Evolutionary conservation across 1,140 invertebrate genomes (phyloP).

Genomic region (Drosophila mayri): DNA sequence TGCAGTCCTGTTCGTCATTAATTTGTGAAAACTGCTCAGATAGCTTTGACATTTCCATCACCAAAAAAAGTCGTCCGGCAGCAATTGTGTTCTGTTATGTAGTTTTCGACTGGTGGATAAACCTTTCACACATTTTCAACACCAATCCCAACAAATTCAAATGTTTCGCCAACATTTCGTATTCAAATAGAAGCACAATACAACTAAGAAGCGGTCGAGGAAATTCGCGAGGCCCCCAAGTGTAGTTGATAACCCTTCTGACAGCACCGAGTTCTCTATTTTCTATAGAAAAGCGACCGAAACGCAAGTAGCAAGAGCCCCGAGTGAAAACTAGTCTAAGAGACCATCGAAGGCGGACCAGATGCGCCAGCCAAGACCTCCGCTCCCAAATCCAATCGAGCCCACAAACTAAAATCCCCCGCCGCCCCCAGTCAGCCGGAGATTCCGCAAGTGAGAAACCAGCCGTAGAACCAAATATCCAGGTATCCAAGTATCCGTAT

Average conservation of each 20-base stretch:
- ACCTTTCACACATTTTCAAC: constrained; percentile 78
- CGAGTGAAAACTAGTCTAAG: neutral
- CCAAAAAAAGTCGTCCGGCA: neutral
- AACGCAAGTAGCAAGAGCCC: constrained; percentile 8
- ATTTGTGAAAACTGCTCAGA: neutral
- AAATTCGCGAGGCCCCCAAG: constrained; percentile 61
- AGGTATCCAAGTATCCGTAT: constrained; percentile 14
- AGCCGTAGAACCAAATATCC: neutral
- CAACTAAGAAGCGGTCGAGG: constrained; percentile 60
- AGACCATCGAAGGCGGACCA: constrained; percentile 16
- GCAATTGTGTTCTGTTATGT: constrained; percentile 64
- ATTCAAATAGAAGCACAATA: constrained; percentile 35
- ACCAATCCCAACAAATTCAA: constrained; percentile 76
- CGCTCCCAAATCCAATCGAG: constrained; percentile 18
- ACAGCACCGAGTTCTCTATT: constrained; percentile 53
- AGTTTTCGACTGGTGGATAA: constrained; percentile 74
- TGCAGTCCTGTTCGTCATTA: neutral
- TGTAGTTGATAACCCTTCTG: constrained; percentile 44
- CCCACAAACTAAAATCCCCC: neutral
- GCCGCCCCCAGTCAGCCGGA: neutral
- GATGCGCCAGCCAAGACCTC: constrained; percentile 23
- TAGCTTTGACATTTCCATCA: constrained; percentile 53
- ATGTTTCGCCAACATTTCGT: constrained; percentile 69
- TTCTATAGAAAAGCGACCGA: constrained; percentile 54
- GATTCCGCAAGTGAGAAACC: neutral